phyloP scores from a whole-genome alignment of 2,113 vertebrate species.

The Prionailurus bengalensis region DNA sequence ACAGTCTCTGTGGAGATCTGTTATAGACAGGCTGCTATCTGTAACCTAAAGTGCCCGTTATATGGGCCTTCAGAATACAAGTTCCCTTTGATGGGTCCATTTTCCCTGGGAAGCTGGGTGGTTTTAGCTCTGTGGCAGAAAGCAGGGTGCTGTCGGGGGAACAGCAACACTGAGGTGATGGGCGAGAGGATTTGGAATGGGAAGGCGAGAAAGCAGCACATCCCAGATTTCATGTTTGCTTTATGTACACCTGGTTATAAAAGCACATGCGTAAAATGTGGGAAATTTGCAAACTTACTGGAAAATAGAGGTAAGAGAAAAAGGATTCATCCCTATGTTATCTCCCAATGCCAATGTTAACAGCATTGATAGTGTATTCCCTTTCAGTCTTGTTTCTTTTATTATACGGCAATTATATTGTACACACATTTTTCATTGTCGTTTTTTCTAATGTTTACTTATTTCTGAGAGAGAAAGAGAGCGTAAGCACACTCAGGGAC shows the following conservation, averaged over 20 bases:
- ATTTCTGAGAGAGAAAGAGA: background rate
- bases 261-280: background rate
- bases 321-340: background rate
- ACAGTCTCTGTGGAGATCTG: background rate
- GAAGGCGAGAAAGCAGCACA: background rate
- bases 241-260: background rate
- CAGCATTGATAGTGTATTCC: background rate
- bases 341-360: background rate
- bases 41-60: background rate
- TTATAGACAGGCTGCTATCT: background rate
- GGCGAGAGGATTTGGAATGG: background rate
- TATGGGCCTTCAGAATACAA: background rate
- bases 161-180: background rate
- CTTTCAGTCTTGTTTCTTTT: background rate
- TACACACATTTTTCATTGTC: background rate
- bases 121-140: background rate
- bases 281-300: background rate
- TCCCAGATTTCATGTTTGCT: background rate
- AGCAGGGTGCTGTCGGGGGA: rapidly evolving
- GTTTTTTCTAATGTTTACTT: background rate
- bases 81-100: background rate
- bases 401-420: background rate
- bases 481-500: background rate
- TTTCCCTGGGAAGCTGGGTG: background rate
- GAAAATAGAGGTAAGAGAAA: background rate